These are phyloP conservation scores for Lacerta agilis DNA, from an alignment of 2,797 vertebrate species.

Conservation along the genomic window DNA sequence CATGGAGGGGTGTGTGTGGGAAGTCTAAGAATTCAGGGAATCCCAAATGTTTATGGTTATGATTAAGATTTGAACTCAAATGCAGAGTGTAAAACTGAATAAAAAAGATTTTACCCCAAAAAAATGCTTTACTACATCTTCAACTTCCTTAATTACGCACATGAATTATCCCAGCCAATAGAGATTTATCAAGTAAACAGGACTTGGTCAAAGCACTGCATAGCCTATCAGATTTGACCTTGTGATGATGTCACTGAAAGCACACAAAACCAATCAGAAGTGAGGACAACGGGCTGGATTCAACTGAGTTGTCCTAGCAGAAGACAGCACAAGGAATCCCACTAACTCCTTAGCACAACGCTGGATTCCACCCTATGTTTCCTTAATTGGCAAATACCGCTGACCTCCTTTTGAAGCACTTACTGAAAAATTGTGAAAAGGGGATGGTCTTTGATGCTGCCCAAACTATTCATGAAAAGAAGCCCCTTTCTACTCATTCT, in stretches of 20 bases:
- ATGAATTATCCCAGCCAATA: not conserved
- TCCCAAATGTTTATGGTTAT: no score
- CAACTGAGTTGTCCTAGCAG: no score
- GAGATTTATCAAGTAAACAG: not conserved
- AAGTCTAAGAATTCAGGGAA: no score
- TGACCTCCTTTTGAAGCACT: not conserved
- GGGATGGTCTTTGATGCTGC: not conserved
- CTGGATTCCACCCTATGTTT: not conserved
- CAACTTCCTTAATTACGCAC: not conserved
- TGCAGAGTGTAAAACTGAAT: no score
- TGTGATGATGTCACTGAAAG: not conserved
- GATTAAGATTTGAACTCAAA: no score
- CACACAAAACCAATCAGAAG: not conserved
- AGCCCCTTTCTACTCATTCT: not conserved
- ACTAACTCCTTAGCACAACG: no score
- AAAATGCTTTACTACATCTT: not conserved
- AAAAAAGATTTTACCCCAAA: no score
- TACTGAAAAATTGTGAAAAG: not conserved
- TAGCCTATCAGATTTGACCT: not conserved
- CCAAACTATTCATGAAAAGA: not conserved
- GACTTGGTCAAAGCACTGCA: not conserved
- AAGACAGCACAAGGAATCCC: no score
- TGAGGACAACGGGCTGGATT: not conserved
- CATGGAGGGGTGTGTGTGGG: no score
- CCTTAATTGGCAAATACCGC: not conserved